A percentile compares a stretch with the other conserved stretches of the same genome.
Evolutionary conservation across 2,113 vertebrate species (phyloP).

Genomic region (Parotia lawesii): DNA sequence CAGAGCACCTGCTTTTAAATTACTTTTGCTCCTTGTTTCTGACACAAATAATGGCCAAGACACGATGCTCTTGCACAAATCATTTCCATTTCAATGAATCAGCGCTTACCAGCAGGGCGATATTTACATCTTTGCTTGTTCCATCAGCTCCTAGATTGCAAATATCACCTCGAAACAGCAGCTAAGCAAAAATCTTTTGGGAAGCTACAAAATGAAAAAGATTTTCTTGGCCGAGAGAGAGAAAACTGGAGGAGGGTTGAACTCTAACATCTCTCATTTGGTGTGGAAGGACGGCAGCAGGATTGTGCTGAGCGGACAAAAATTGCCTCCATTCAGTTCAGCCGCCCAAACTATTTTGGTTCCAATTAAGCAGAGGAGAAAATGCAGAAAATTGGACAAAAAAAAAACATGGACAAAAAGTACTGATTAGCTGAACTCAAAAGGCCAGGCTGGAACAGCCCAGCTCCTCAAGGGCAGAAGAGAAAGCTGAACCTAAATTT

Average conservation of each 20-base stretch:
- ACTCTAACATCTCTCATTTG: not conserved
- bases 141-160: not conserved
- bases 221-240: not conserved
- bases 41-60: not conserved
- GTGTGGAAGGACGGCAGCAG: not conserved
- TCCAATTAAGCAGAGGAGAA: slow-evolving; percentile 9
- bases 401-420: not conserved
- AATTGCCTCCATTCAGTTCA: not conserved
- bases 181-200: not conserved
- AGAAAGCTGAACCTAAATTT: not conserved
- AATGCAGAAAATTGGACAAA: not conserved
- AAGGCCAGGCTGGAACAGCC: not conserved
- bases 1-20: not conserved
- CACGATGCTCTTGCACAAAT: not conserved
- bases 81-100: slow-evolving; percentile 30
- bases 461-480: not conserved
- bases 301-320: not conserved
- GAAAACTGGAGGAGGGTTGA: not conserved
- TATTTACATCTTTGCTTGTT: slow-evolving; percentile 22
- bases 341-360: not conserved
- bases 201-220: not conserved
- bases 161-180: not conserved
- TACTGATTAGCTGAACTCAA: not conserved
- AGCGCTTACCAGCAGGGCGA: not conserved
- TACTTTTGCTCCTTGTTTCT: not conserved